Conservation (phyloP, 2,113 vertebrate species). For the Shinisaurus crocodilurus region DNA sequence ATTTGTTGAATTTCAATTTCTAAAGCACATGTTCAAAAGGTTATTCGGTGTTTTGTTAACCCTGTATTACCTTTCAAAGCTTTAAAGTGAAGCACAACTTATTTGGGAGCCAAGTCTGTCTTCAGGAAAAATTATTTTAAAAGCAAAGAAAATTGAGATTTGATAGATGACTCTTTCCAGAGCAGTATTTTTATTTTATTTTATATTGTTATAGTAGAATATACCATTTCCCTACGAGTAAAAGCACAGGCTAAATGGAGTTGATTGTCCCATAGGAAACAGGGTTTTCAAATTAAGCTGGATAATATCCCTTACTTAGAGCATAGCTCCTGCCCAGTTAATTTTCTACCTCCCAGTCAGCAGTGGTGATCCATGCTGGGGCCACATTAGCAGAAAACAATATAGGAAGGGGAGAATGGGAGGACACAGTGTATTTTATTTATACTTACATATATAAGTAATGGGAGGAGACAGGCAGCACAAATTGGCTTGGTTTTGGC, state of each 20-base stretch:
- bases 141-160: background rate
- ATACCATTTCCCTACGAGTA: background rate
- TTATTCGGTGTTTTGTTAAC: slow-evolving; percentile 48
- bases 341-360: background rate
- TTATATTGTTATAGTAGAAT: background rate
- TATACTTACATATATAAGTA: no score
- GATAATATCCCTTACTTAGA: background rate
- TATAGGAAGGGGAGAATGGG: no score
- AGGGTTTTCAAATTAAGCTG: background rate
- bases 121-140: slow-evolving; percentile 4
- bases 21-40: slow-evolving; percentile 48
- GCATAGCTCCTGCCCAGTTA: background rate
- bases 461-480: no score
- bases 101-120: slow-evolving; percentile 11
- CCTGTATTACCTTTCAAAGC: slow-evolving; percentile 38
- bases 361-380: background rate
- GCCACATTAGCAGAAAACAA: background rate
- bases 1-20: slow-evolving; percentile 66
- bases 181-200: background rate
- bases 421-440: background rate
- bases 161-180: background rate
- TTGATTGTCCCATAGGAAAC: background rate
- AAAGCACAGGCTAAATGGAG: background rate
- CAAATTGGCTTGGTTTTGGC: background rate
- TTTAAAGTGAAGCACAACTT: slow-evolving; percentile 18